Conservation (phyloP, 2,797 vertebrate genomes). For the Myiothlypis chrysogaster region DNA sequence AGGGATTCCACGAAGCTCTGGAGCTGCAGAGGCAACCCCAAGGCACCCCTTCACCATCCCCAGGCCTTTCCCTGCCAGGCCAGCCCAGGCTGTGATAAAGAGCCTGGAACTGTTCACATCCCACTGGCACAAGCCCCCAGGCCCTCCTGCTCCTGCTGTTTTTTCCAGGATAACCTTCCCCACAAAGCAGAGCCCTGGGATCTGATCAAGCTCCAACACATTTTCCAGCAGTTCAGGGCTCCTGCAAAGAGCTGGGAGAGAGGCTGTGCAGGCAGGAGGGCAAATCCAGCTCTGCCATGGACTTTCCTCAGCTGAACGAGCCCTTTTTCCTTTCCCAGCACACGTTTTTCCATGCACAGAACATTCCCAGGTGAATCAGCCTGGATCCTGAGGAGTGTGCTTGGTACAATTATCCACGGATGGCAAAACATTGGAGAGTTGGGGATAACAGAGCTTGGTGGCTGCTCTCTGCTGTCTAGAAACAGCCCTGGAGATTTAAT, state of each 20-base stretch:
- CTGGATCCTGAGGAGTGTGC: not conserved
- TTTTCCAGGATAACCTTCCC: not conserved
- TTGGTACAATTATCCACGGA: not conserved
- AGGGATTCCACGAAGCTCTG: conserved; percentile 61
- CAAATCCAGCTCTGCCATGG: not conserved
- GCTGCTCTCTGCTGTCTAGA: conserved; percentile 16
- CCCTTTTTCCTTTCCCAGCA: not conserved
- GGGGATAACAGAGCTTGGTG: not conserved
- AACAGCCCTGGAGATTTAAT: conserved; percentile 15
- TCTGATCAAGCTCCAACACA: conserved; percentile 53
- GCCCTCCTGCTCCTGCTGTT: not conserved
- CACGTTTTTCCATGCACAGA: not conserved
- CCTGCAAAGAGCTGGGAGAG: not conserved
- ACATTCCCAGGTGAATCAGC: not conserved
- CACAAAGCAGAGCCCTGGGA: not conserved
- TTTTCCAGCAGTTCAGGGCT: not conserved
- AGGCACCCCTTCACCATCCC: conserved; percentile 17
- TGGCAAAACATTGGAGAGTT: not conserved
- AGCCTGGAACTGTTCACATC: not conserved
- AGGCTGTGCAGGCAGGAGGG: not conserved
- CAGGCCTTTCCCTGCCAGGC: not conserved
- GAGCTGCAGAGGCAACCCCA: conserved; percentile 50
- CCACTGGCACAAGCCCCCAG: not conserved
- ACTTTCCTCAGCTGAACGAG: not conserved
- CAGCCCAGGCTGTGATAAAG: not conserved